Conservation (phyloP, 1,140 invertebrate species). For the Anadara kagoshimensis region DNA sequence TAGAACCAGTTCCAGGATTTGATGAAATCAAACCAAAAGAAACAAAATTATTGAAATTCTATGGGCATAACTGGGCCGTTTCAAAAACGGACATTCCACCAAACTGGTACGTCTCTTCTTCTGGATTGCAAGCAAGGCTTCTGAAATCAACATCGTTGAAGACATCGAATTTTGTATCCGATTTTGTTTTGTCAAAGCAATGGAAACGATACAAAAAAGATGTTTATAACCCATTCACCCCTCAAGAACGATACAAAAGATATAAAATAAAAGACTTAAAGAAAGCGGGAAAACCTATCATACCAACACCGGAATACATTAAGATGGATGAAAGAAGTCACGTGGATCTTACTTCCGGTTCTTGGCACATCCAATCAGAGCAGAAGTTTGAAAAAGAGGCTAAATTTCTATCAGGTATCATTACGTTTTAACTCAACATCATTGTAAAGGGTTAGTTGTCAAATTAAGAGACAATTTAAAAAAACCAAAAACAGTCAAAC, state of each 20-base stretch:
- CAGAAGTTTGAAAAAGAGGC: constrained; percentile 35
- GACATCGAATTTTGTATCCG: constrained; percentile 52
- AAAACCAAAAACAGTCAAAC: no score
- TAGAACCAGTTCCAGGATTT: constrained; percentile 48
- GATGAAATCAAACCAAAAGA: background rate
- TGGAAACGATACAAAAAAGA: constrained; percentile 61
- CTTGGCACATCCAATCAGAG: constrained; percentile 39
- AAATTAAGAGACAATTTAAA: no score
- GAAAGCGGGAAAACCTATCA: constrained; percentile 19
- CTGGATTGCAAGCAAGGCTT: constrained; percentile 42
- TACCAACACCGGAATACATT: constrained; percentile 45
- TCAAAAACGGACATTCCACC: constrained; percentile 61
- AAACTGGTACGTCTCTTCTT: constrained; percentile 58
- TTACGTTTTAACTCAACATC: background rate
- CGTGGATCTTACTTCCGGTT: constrained; percentile 20
- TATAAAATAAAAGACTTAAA: constrained; percentile 7
- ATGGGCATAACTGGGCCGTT: constrained; percentile 50
- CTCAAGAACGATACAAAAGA: constrained; percentile 35
- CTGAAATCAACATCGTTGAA: constrained; percentile 52
- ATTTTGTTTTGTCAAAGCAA: constrained; percentile 54
- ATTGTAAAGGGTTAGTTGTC: no score
- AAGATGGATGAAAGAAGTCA: constrained; percentile 9
- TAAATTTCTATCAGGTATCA: constrained; percentile 39
- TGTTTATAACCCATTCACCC: constrained; percentile 59
- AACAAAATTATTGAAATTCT: constrained; percentile 16